phyloP scores from a whole-genome alignment of 2,888 invertebrate genomes.

The Lasius platythorax region DNA sequence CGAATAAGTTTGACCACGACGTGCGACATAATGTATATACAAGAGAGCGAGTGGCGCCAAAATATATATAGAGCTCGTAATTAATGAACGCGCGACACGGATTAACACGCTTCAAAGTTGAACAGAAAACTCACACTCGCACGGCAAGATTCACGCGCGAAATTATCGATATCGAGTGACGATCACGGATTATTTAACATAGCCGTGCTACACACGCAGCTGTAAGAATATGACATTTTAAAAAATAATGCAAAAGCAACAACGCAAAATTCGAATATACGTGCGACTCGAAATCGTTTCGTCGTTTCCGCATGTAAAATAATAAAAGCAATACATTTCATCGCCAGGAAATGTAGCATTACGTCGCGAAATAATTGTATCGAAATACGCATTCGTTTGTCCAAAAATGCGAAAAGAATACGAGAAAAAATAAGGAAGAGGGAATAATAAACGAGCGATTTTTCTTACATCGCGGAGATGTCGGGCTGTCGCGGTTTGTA shows the following conservation, averaged over 20 bases:
- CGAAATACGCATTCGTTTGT: background rate
- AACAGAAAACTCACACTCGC: conserved; percentile 9
- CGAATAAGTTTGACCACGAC: conserved; percentile 44
- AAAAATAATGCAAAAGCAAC: background rate
- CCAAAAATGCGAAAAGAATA: background rate
- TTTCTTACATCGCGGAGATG: conserved; percentile 23
- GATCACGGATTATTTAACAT: background rate
- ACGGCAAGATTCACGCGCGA: conserved; percentile 6
- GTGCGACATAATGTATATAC: conserved; percentile 4
- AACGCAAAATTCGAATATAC: background rate
- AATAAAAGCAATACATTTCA: conserved; percentile 13
- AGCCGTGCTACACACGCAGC: too few relatives aligned
- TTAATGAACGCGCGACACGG: conserved; percentile 34
- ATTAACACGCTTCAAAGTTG: conserved; percentile 36
- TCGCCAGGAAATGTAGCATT: background rate
- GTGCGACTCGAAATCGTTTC: background rate
- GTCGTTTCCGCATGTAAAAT: background rate
- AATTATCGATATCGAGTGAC: conserved; percentile 5
- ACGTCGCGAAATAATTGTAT: conserved; percentile 25
- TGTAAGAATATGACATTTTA: background rate
- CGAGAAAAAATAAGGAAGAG: background rate
- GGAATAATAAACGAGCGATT: background rate
- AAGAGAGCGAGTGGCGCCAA: conserved; percentile 3
- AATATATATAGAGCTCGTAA: conserved; percentile 33
- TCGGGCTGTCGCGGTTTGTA: background rate